Evolutionary conservation across 2,797 vertebrate genomes (phyloP).

Genomic region (Astyanax mexicanus): DNA sequence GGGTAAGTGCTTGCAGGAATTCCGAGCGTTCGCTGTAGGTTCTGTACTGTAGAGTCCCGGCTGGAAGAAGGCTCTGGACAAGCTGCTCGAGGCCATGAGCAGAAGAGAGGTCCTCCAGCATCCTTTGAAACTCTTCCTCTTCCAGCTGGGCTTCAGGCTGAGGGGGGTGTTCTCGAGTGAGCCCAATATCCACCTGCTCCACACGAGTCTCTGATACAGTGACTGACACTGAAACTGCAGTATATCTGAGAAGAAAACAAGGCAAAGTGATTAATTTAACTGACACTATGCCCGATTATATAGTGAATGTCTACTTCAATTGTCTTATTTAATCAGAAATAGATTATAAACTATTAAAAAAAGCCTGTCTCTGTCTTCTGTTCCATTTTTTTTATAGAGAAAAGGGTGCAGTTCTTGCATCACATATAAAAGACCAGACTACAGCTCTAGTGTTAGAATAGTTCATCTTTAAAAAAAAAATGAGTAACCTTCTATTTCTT

Average conservation of each 20-base stretch:
- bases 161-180: conserved; percentile 70
- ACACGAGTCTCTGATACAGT: conserved; percentile 79
- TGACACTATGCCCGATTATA: too few relatives aligned
- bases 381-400: too few relatives aligned
- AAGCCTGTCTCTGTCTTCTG: too few relatives aligned
- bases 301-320: too few relatives aligned
- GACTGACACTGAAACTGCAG: conserved; percentile 79
- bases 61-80: conserved; percentile 75
- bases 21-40: conserved; percentile 86
- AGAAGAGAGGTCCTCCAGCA: conserved; percentile 89
- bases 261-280: not conserved
- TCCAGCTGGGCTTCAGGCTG: conserved; percentile 71
- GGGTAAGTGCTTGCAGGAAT: conserved; percentile 84
- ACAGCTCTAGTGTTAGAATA: not conserved
- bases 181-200: conserved; percentile 88
- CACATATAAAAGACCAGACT: not conserved
- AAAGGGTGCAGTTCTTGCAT: too few relatives aligned
- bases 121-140: conserved; percentile 83
- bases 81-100: conserved; percentile 85
- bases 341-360: too few relatives aligned
- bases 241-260: conserved; percentile 77
- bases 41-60: conserved; percentile 74
- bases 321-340: too few relatives aligned
- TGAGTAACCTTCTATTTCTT: not conserved
- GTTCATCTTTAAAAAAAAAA: too few relatives aligned